These are phyloP conservation scores for Sebastes itinus DNA, from an alignment of 2,797 vertebrate species.

Conservation along the genomic window DNA sequence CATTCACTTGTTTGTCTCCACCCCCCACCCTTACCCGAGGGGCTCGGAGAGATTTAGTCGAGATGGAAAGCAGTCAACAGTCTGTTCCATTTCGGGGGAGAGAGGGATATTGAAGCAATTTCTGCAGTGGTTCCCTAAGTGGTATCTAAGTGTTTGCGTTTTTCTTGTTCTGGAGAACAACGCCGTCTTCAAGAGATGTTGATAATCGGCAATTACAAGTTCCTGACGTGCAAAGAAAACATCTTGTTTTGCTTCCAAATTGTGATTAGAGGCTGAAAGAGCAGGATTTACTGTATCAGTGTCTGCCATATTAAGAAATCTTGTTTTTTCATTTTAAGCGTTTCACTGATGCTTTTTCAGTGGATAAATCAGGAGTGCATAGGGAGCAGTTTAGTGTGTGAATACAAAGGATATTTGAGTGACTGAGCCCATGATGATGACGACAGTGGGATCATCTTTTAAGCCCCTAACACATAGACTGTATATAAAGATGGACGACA, in stretches of 20 bases:
- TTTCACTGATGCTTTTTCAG: not conserved
- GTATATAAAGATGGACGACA: no score
- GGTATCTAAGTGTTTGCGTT: conserved; percentile 39
- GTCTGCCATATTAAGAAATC: not conserved
- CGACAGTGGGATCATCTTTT: not conserved
- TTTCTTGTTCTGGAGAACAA: conserved; percentile 35
- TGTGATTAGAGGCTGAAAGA: conserved; percentile 21
- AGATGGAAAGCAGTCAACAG: conserved; percentile 57
- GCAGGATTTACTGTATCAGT: conserved; percentile 6
- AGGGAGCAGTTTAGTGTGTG: not conserved
- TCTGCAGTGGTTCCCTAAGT: conserved; percentile 58
- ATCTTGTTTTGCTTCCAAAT: not conserved
- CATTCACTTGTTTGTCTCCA: conserved; percentile 56
- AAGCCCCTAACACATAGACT: not conserved
- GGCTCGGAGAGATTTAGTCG: conserved; percentile 41
- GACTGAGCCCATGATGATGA: not conserved
- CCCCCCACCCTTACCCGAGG: not conserved
- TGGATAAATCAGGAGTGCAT: not conserved
- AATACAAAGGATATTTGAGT: not conserved
- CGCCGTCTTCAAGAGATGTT: conserved; percentile 18
- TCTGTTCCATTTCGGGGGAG: conserved; percentile 39
- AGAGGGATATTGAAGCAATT: conserved; percentile 42
- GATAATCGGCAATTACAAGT: conserved; percentile 56
- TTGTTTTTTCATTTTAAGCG: not conserved
- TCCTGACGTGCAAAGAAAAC: conserved; percentile 14